Conservation (phyloP, 1,140 invertebrate species). For the Maconellicoccus hirsutus region DNA sequence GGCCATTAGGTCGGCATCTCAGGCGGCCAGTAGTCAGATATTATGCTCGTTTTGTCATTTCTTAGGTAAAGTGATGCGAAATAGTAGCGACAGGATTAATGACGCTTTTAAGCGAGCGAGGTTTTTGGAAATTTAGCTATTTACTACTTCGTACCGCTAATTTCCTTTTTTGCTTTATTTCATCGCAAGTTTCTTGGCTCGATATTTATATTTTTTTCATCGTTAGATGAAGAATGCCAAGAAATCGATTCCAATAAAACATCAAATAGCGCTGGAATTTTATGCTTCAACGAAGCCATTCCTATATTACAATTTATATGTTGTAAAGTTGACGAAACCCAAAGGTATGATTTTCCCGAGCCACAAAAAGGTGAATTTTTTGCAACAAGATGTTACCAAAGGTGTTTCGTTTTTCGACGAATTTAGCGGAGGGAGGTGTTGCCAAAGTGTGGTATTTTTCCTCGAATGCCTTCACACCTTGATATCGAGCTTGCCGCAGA, state of each 20-base stretch:
- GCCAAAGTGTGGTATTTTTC: constrained; percentile 57
- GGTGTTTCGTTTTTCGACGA: too few relatives aligned
- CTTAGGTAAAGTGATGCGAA: constrained; percentile 50
- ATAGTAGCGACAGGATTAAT: too few relatives aligned
- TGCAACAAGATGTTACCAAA: too few relatives aligned
- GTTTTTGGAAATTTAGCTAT: too few relatives aligned
- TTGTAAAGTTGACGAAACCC: constrained; percentile 67
- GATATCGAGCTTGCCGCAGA: constrained; percentile 65
- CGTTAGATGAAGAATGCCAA: constrained; percentile 60
- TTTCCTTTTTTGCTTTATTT: too few relatives aligned
- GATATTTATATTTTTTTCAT: constrained; percentile 24
- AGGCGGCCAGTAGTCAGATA: constrained; percentile 71
- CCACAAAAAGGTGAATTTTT: too few relatives aligned
- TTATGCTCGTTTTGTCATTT: constrained; percentile 68
- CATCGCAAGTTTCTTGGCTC: background rate
- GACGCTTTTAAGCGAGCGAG: too few relatives aligned
- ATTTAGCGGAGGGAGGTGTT: constrained; percentile 34
- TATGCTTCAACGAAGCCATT: constrained; percentile 80
- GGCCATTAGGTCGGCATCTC: constrained; percentile 63
- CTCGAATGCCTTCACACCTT: constrained; percentile 76
- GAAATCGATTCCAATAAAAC: constrained; percentile 52
- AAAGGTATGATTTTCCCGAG: too few relatives aligned
- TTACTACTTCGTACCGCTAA: too few relatives aligned
- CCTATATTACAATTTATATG: constrained; percentile 81
- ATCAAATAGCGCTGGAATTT: constrained; percentile 51